Evolutionary conservation across 1,140 invertebrate species (phyloP), one percentile per base, ranked within the genome.

Genomic region (Himalopsyche phryganea): DNA sequence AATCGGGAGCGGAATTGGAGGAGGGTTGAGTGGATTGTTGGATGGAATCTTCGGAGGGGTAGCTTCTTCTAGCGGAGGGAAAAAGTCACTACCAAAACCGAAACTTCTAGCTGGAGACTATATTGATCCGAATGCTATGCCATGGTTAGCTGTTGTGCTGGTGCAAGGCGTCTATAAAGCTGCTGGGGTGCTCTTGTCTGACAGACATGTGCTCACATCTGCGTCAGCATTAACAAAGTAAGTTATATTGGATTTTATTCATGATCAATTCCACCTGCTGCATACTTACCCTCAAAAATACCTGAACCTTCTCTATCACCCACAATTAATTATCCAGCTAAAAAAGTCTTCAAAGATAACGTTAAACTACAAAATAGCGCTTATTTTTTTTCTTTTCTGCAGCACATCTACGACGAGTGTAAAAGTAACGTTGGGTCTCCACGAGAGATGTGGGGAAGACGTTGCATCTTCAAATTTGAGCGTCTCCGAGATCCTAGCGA

Each of bases 171-270:
- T 63, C 6, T 52, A 51, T 2, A 52, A 67, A 7, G 50, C 78
- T 32, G 72, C 70, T 32, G 82, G 79, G 18, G 69, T 74, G 32
- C 60, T 84, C 19, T 80, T 83, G 65, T 82, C 82, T 56, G 77
- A 83, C 65, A 73, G 73, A 63, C 82, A 82, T 58, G 66, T 84
- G 1, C 48, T 84, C 20, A 82, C 80, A 11, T 71, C 78, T 10
- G 80, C 80, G 1, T 77, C 73, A 42, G 69, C 70, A 49, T 55
- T 83, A 0, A 60, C 77, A 42, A 74, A 73, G 81, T 83, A 72
- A 58, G 67, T 66, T 28, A 5, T 28, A 28, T 5, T 28, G 23
- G n/a, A n/a, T n/a, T n/a, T n/a, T n/a, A n/a, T n/a, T n/a, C n/a
- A n/a, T n/a, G n/a, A n/a, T n/a, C n/a, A n/a, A n/a, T n/a, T n/a